Conservation (phyloP, 2,797 vertebrate genomes). For the Hippoglossus hippoglossus region DNA sequence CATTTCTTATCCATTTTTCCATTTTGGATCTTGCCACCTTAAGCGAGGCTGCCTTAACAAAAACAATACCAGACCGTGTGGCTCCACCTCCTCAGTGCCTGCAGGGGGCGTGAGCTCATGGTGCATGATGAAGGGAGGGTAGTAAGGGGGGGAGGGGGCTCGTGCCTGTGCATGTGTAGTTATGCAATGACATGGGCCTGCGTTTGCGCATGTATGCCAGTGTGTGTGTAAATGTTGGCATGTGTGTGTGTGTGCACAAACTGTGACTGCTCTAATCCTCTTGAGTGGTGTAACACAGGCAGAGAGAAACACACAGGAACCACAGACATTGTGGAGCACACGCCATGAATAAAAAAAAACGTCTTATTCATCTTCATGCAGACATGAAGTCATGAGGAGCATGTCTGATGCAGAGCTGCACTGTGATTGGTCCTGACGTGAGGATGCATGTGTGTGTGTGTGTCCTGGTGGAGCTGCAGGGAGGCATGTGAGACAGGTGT, state of each 20-base stretch:
- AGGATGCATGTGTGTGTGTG: constrained; percentile 35
- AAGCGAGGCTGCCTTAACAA: constrained; percentile 70
- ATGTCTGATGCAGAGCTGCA: constrained; percentile 35
- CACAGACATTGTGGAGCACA: not conserved
- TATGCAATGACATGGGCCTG: constrained; percentile 78
- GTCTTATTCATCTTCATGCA: constrained; percentile 11
- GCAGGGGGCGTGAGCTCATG: constrained; percentile 80
- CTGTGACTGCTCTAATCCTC: constrained; percentile 74
- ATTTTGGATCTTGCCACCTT: constrained; percentile 51
- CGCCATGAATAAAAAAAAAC: not conserved
- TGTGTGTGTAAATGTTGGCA: constrained; percentile 18
- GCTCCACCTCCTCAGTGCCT: constrained; percentile 72
- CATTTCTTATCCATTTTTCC: not conserved
- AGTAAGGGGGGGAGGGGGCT: constrained; percentile 44
- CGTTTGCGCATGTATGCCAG: constrained; percentile 23
- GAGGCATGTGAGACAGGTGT: constrained; percentile 68
- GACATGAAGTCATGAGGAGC: constrained; percentile 8
- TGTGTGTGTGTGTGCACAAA: not conserved
- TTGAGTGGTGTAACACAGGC: constrained; percentile 70
- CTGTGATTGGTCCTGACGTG: constrained; percentile 50
- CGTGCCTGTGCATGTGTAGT: constrained; percentile 80
- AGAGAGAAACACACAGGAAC: constrained; percentile 55
- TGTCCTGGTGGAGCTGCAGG: constrained; percentile 42
- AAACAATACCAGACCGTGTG: constrained; percentile 12
- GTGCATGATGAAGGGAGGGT: constrained; percentile 70